phyloP scores from a whole-genome alignment of 2,797 vertebrate genomes.

The Pangasius macronema region DNA sequence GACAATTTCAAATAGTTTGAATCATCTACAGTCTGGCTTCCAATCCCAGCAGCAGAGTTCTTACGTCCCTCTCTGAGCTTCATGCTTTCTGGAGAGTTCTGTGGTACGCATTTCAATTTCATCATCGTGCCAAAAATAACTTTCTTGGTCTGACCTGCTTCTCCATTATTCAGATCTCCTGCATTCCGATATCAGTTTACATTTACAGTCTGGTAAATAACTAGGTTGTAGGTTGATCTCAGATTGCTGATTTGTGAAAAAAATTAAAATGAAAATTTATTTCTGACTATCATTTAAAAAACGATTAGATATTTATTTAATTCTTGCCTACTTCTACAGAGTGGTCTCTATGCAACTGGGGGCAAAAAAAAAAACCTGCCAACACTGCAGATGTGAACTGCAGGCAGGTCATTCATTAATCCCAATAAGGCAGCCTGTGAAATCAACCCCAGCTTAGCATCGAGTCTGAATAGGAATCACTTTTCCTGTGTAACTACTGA shows the following conservation, averaged over 20 bases:
- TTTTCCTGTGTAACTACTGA: background rate
- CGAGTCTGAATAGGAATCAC: background rate
- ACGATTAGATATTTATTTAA: no score
- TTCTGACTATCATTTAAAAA: background rate
- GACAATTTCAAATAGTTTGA: background rate
- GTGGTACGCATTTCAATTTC: background rate
- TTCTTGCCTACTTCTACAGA: background rate
- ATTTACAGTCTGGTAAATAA: constrained; percentile 4
- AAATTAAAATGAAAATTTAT: background rate
- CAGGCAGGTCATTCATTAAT: background rate
- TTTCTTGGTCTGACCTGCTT: background rate
- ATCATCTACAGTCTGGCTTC: background rate
- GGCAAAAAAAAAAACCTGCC: background rate
- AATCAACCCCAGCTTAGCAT: background rate
- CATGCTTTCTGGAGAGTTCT: background rate
- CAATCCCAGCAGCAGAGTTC: background rate
- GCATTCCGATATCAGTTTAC: constrained; percentile 14
- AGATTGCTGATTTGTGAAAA: background rate
- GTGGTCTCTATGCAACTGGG: background rate
- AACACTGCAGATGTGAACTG: background rate
- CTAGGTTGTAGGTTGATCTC: background rate
- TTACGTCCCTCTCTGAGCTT: background rate
- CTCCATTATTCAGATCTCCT: constrained; percentile 7
- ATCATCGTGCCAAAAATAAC: background rate
- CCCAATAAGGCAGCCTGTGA: background rate